These are phyloP conservation scores for Galerucella pusilla DNA, from an alignment of 2,888 invertebrate species.

Conservation along the genomic window DNA sequence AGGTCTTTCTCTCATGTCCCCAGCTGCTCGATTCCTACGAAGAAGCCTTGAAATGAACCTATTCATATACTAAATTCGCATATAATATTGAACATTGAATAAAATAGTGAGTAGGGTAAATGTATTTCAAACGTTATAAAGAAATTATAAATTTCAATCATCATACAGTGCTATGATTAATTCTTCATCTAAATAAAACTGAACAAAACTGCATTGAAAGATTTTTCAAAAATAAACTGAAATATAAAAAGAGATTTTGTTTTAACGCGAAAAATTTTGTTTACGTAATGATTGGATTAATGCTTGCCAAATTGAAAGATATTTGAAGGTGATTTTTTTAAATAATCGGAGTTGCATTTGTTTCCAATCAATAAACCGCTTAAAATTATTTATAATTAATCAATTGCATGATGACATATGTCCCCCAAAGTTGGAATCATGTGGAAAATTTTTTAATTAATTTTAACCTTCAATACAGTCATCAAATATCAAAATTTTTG, in stretches of 20 bases:
- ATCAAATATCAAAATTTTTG: too few relatives aligned
- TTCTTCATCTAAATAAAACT: background rate
- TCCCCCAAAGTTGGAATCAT: too few relatives aligned
- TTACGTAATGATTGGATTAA: constrained; percentile 1
- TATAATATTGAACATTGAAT: too few relatives aligned
- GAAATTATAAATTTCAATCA: constrained; percentile 3
- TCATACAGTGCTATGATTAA: background rate
- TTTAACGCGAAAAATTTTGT: background rate
- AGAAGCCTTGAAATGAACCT: too few relatives aligned
- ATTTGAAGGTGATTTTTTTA: constrained; percentile 2
- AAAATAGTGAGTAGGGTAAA: too few relatives aligned
- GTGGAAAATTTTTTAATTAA: too few relatives aligned
- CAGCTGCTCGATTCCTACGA: too few relatives aligned
- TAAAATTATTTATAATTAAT: background rate
- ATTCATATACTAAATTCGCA: too few relatives aligned
- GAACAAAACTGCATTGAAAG: background rate
- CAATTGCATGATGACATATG: too few relatives aligned
- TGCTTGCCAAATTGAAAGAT: background rate
- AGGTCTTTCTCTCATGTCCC: too few relatives aligned
- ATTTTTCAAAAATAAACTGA: constrained; percentile 12
- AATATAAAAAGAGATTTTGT: background rate
- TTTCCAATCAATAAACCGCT: constrained; percentile 4
- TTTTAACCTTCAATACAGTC: too few relatives aligned
- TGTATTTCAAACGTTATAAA: background rate
- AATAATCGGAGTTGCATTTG: constrained; percentile 13